Evolutionary conservation across 2,113 vertebrate genomes (phyloP), one percentile per base, ranked within the genome.

Genomic region (Eonycteris spelaea): DNA sequence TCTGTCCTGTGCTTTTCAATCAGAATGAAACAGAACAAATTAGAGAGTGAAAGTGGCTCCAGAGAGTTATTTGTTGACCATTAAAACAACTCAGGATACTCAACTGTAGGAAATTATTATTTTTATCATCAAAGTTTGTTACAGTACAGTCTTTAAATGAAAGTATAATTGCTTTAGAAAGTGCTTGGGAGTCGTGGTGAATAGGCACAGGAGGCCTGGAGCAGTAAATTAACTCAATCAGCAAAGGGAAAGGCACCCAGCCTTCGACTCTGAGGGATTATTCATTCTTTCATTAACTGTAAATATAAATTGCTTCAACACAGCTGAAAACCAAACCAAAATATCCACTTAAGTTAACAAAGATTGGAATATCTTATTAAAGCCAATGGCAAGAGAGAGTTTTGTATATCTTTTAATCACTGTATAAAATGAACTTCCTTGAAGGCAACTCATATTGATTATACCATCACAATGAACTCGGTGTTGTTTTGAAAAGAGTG

Each of bases 21-120:
- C 92, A 80, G 68, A 90, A 86, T 45, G 65, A 94, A 96, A 86
- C 24, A 63, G 77, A 78, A 83, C 45, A 89, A 91, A 94, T 67
- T 71, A 91, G 55, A 85, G 59, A 75, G 63, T 7, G 12, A 88
- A 86, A 71, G 45, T 77, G 19, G 28, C 70, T 91, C 67, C 53
- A 35, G 92, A 67, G 94, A 92, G 63, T 77, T 95, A 16, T 91
- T 97, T 93, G 43, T 80, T 93, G 90, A 97, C 94, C 51, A 95
- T 67, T 89, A 93, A 94, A 91, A 74, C 55, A 92, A 80, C 51
- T 75, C 65, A 78, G 91, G 89, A 57, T 68, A 57, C 14, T 65
- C 83, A 93, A 79, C 43, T 53, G 30, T 71, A 43, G 43, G 53
- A 95, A 94, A 78, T 97, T 86, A 90, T 94, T 92, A 92, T 96